phyloP scores from a whole-genome alignment of 2,888 invertebrate species.

The Hirtodrosophila duncani region DNA sequence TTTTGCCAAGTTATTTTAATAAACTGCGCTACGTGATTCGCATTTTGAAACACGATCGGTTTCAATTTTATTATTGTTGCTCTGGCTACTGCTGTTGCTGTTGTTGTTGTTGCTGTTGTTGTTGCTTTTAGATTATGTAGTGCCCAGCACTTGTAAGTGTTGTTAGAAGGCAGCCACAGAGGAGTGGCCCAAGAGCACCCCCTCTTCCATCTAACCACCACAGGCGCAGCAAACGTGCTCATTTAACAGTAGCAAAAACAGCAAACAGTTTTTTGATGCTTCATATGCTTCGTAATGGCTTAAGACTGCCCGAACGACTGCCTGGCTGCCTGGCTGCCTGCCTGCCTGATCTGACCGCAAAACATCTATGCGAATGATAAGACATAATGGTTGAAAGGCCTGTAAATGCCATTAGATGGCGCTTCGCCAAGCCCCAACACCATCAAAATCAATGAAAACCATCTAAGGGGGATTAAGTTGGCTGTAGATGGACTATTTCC shows the following conservation, averaged over 20 bases:
- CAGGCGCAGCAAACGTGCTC: too few relatives aligned
- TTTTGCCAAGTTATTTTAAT: slow-evolving; percentile 78
- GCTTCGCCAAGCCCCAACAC: too few relatives aligned
- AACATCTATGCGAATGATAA: slow-evolving; percentile 72
- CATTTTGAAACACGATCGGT: slow-evolving; percentile 73
- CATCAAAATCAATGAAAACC: too few relatives aligned
- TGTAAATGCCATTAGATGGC: too few relatives aligned
- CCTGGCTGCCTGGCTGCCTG: too few relatives aligned
- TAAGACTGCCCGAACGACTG: slow-evolving; percentile 47
- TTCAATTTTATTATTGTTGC: slow-evolving; percentile 71
- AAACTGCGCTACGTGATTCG: slow-evolving; percentile 78
- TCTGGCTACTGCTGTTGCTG: slow-evolving; percentile 28
- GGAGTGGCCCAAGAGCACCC: slow-evolving; percentile 60
- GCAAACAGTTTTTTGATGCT: slow-evolving; percentile 50
- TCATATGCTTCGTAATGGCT: slow-evolving; percentile 50
- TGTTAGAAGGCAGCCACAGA: slow-evolving; percentile 25
- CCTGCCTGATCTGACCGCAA: slow-evolving; percentile 22
- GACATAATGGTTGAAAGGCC: slow-evolving; percentile 58
- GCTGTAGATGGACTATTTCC: too few relatives aligned
- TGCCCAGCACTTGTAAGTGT: slow-evolving; percentile 16
- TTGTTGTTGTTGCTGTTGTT: slow-evolving; percentile 20
- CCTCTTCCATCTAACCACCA: too few relatives aligned
- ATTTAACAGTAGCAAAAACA: slow-evolving; percentile 71
- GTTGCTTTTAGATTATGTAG: slow-evolving; percentile 61
- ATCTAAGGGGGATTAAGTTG: too few relatives aligned